phyloP scores from a whole-genome alignment of 2,113 vertebrate species.

The Misgurnus mizolepis region DNA sequence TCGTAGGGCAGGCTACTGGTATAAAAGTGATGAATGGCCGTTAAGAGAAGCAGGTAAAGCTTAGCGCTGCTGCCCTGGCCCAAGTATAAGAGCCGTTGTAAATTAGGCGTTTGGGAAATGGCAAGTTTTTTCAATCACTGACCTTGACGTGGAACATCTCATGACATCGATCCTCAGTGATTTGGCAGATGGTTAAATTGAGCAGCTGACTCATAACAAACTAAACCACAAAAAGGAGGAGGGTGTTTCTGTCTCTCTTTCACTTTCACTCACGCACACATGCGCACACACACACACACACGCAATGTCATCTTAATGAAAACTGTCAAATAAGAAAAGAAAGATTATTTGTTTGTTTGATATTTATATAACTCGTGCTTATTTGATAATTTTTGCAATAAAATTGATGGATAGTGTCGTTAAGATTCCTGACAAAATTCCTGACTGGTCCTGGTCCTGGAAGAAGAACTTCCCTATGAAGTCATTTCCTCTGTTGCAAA shows the following conservation, averaged over 20 bases:
- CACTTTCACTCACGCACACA: background rate
- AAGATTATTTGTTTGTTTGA: conserved; percentile 28
- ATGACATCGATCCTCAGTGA: conserved; percentile 63
- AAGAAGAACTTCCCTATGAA: conserved; percentile 55
- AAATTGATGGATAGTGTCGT: conserved; percentile 37
- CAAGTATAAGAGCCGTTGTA: conserved; percentile 36
- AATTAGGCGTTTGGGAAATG: conserved; percentile 39
- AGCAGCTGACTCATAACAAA: conserved; percentile 67
- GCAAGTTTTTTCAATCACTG: conserved; percentile 50
- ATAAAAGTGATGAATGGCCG: conserved; percentile 47
- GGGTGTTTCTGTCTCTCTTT: conserved; percentile 9
- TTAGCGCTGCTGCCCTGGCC: conserved; percentile 13
- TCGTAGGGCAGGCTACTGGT: conserved; percentile 15
- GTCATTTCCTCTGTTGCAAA: conserved; percentile 58
- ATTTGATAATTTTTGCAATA: conserved; percentile 49
- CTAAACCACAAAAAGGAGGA: conserved; percentile 64
- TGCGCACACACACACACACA: background rate
- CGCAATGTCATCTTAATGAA: background rate
- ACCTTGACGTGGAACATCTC: conserved; percentile 56
- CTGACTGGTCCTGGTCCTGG: conserved; percentile 15
- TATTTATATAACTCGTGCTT: conserved; percentile 42
- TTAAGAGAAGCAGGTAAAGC: conserved; percentile 48
- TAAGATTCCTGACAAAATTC: conserved; percentile 43
- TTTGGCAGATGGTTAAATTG: conserved; percentile 63
- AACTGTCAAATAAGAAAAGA: background rate